These are phyloP conservation scores for Champsocephalus esox DNA, from an alignment of 2,797 vertebrate species.

Conservation along the genomic window DNA sequence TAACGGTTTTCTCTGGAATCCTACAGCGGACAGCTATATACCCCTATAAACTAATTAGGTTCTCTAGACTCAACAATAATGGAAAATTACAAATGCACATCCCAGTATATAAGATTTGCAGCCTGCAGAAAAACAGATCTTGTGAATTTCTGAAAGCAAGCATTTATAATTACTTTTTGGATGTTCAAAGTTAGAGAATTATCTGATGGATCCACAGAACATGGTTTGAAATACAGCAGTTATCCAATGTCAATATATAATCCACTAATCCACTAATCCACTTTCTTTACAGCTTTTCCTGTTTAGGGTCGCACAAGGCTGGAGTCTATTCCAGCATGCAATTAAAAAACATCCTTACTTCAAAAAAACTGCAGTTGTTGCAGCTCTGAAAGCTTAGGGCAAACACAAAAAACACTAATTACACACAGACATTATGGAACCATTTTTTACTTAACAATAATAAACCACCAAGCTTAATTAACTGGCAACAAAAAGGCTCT, in stretches of 20 bases:
- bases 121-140: slow-evolving; percentile 1
- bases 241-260: background rate
- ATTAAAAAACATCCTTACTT: slow-evolving; percentile 12
- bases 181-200: background rate
- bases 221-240: slow-evolving; percentile 4
- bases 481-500: background rate
- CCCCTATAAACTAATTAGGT: slow-evolving; percentile 1
- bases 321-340: background rate
- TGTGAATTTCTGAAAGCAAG: slow-evolving; percentile 5
- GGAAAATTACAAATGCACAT: background rate
- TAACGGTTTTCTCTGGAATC: background rate
- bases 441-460: slow-evolving; percentile 28
- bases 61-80: slow-evolving; percentile 1
- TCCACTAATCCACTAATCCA: background rate
- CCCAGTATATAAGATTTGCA: slow-evolving; percentile 1
- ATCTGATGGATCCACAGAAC: slow-evolving; percentile 3
- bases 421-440: background rate
- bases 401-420: slow-evolving; percentile 12
- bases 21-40: background rate
- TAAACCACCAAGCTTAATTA: slow-evolving; percentile 28
- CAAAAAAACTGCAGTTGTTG: slow-evolving; percentile 12
- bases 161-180: slow-evolving; percentile 14
- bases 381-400: slow-evolving; percentile 9
- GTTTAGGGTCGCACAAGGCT: background rate
- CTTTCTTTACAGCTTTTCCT: background rate